A percentile compares a stretch with the other conserved stretches of the same genome.
Evolutionary conservation across 2,797 vertebrate species (phyloP).

Genomic region (Hyperoplus lanceolatus): DNA sequence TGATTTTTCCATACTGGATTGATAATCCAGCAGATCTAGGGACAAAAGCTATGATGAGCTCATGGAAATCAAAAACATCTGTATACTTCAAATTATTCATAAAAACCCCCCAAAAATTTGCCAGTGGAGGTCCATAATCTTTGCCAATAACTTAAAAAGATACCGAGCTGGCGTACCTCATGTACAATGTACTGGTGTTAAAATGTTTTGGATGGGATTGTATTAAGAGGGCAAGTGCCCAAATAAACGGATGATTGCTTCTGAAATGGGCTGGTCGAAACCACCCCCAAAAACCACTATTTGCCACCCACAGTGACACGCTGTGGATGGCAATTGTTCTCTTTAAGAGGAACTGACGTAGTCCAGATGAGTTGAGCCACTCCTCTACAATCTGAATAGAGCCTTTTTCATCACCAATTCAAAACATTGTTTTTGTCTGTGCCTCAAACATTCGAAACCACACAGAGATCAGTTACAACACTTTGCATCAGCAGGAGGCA

Average conservation of each 20-base stretch:
- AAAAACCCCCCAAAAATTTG: conserved; percentile 25
- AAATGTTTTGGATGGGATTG: conserved; percentile 14
- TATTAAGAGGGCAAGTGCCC: conserved; percentile 28
- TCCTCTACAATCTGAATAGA: conserved; percentile 1
- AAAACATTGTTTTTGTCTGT: too few relatives aligned
- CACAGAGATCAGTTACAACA: neutral
- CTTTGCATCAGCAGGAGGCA: neutral
- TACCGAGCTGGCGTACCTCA: neutral
- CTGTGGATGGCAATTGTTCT: conserved; percentile 10
- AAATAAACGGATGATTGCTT: conserved; percentile 44
- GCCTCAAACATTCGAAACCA: too few relatives aligned
- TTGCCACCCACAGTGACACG: conserved; percentile 45
- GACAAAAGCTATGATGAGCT: conserved; percentile 45
- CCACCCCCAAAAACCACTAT: conserved; percentile 1
- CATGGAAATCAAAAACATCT: conserved; percentile 56
- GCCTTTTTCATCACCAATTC: neutral
- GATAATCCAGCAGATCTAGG: conserved; percentile 36
- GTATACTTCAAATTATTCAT: conserved; percentile 28
- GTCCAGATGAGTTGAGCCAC: neutral
- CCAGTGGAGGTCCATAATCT: conserved; percentile 21
- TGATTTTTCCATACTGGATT: conserved; percentile 26
- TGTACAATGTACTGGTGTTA: neutral
- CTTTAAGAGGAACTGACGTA: conserved; percentile 10
- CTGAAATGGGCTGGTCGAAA: conserved; percentile 33
- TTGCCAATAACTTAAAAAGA: conserved; percentile 4